These are phyloP conservation scores for Malurus melanocephalus DNA, from an alignment of 2,113 vertebrate genomes.

Conservation along the genomic window DNA sequence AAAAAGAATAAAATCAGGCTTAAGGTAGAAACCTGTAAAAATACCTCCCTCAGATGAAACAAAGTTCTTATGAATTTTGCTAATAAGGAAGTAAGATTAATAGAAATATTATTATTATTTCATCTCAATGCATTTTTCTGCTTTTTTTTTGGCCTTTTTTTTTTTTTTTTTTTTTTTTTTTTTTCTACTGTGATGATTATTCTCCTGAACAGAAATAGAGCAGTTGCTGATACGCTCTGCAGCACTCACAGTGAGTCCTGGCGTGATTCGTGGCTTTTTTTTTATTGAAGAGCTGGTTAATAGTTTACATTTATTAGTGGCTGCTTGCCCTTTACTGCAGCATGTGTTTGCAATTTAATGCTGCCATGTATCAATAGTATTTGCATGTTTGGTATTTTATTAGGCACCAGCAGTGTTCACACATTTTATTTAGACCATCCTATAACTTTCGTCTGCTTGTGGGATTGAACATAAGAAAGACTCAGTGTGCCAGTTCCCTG, in stretches of 20 bases:
- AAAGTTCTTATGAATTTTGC: not conserved
- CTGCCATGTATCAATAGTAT: conserved; percentile 24
- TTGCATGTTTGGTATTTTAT: conserved; percentile 45
- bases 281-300: conserved; percentile 34
- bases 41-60: not conserved
- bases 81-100: not conserved
- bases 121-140: not conserved
- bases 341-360: conserved; percentile 30
- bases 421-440: conserved; percentile 25
- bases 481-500: not conserved
- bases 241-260: not conserved
- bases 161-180: not conserved
- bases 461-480: not conserved
- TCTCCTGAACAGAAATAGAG: not conserved
- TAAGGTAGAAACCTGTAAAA: not conserved
- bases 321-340: not conserved
- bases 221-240: not conserved
- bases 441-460: not conserved
- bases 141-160: no score
- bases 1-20: not conserved
- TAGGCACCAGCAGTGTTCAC: conserved; percentile 4
- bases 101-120: not conserved
- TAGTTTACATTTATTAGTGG: conserved; percentile 43
- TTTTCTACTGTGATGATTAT: not conserved
- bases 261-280: conserved; percentile 15